Base-by-base conservation (phyloP, 2,888 invertebrate species). In the Leptarthrus brevirostris region DNA sequence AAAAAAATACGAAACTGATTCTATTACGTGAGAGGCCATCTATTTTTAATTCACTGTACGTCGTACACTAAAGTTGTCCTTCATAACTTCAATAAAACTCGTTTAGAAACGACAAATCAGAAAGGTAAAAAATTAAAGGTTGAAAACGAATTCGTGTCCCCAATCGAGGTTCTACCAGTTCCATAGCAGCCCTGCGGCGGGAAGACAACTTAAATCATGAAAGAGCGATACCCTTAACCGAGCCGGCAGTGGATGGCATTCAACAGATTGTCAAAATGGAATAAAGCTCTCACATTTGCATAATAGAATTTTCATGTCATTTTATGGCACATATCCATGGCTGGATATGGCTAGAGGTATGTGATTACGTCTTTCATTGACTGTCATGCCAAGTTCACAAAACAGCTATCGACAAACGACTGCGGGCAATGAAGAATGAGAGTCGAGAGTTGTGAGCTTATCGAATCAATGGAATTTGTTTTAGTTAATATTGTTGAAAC, bases 281-380 rank as follows among this genome's bases (percentile, higher is more conserved):
- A 56, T 73, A 72, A 76, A 66, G 72, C 73, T 70, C 56, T 74
- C 72, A 70, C 76, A 76, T 76, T 76, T 73, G 74, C 76, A 76
- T 76, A 76, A 76, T 75, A 76, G 76, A 76, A 76, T 76, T 76
- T 76, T 75, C 76, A 76, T 76, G 76, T 76, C 76, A 74, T 76
- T 76, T 76, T 74, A 76, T 76, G 76, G 76, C 76, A 76, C 69
- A 76, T 74, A 76, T 74, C 74, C 76, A 73, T 54, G 72, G 69
- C 30, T 58, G 61, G 47, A 58, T 61, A 69, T 66, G 56, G 64
- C 52, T 61, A 36, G 47, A 72, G 69, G 70, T 72, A 52, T 61
- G 61, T 71, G 71, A 40, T 54, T 71, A 72, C 66, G 73, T 20
- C 69, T 72, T 69, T 75, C 72, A 75, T 75, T 75, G 73, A 75